phyloP scores from a whole-genome alignment of 1,140 invertebrate genomes.

The Monomorium pharaonis region DNA sequence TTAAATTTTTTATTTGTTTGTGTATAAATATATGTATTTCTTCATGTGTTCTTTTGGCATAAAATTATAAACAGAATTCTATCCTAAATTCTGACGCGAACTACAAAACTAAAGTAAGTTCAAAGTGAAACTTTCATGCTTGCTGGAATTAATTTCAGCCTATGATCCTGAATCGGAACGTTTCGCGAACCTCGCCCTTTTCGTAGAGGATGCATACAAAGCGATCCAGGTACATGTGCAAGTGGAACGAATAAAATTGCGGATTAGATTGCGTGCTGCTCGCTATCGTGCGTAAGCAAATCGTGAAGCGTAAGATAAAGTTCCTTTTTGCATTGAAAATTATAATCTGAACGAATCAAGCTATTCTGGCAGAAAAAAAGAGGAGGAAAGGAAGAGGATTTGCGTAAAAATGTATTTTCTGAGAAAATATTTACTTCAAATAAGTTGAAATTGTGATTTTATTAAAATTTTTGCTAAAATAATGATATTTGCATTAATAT shows the following conservation, averaged over 20 bases:
- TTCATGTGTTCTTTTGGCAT: background rate
- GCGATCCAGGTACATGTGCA: background rate
- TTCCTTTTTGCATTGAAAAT: background rate
- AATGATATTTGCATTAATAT: too few relatives aligned
- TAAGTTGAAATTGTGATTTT: background rate
- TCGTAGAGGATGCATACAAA: background rate
- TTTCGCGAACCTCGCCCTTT: constrained; percentile 37
- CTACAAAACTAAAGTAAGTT: background rate
- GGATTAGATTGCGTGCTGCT: constrained; percentile 3
- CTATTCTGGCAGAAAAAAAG: background rate
- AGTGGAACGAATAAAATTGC: background rate
- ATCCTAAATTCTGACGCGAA: background rate
- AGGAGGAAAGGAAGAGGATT: background rate
- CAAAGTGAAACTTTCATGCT: background rate
- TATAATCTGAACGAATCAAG: background rate
- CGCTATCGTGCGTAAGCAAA: background rate
- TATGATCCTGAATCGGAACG: background rate
- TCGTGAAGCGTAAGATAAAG: background rate
- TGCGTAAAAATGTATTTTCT: background rate
- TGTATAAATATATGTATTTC: background rate
- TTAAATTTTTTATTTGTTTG: background rate
- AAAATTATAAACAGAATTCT: background rate
- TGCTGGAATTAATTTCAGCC: constrained; percentile 24
- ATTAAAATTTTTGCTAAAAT: background rate
- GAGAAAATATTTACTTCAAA: background rate